Percentiles rank a stretch among this genome's conserved stretches.
These are phyloP conservation scores for Stegodyphus mimosarum DNA, from an alignment of 1,140 invertebrate species.

Conservation along the genomic window DNA sequence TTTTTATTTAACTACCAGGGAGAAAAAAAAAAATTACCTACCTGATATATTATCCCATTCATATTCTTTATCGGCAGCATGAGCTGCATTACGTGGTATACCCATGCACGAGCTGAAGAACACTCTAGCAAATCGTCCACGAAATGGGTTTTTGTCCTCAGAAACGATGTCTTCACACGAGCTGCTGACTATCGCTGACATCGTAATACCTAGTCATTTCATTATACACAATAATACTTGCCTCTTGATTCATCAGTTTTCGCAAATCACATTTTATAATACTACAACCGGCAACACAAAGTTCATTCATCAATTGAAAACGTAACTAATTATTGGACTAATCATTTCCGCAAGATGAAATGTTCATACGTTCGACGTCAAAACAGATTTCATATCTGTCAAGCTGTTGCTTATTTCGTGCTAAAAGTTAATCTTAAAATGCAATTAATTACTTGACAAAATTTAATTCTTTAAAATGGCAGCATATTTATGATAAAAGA, in stretches of 20 bases:
- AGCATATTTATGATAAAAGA: too few relatives aligned
- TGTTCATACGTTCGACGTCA: neutral
- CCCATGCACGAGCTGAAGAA: conserved; percentile 58
- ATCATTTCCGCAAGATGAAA: neutral
- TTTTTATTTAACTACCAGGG: too few relatives aligned
- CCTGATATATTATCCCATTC: conserved; percentile 57
- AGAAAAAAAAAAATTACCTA: neutral
- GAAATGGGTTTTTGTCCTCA: conserved; percentile 37
- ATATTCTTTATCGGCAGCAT: conserved; percentile 35
- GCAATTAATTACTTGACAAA: too few relatives aligned
- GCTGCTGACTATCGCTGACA: conserved; percentile 27
- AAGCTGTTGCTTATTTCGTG: neutral
- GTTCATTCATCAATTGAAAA: neutral
- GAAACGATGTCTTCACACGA: conserved; percentile 34
- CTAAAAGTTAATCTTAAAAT: too few relatives aligned
- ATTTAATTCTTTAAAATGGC: too few relatives aligned
- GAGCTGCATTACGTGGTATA: conserved; percentile 20
- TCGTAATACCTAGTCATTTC: neutral
- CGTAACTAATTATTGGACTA: neutral
- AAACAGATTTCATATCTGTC: neutral
- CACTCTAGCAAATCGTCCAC: conserved; percentile 45
- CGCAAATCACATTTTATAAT: neutral
- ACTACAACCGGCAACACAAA: neutral
- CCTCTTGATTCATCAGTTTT: neutral
- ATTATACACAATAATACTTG: neutral